Base-by-base conservation (phyloP, 2,888 invertebrate genomes). In the Sinohyriopsis cumingii region DNA sequence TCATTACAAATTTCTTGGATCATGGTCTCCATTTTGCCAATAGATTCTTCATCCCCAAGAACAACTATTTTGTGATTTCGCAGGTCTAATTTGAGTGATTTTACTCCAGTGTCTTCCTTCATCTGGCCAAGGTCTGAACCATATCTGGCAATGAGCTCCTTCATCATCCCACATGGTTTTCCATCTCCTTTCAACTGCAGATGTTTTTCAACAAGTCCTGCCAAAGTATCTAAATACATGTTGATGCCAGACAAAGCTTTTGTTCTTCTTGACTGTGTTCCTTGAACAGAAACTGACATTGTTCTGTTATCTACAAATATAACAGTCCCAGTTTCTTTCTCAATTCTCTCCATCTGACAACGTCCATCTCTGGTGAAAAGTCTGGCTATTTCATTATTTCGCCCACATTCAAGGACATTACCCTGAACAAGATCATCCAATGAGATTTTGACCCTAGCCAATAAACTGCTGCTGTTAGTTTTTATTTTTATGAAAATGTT, bases 101-200 rank as follows among this genome's bases (percentile, higher is more conserved):
- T 61, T 3, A 82, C 66, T 7, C 59, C 73, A 24, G 73, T 65
- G 24, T 74, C 72, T 3, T 63, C 19, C 55, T 67, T 72, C n/a
- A 85, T 54, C 24, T 63, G 68, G 9, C 78, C 73, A 19, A 83
- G 71, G 20, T 78, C 72, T 15, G 70, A 65, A 5, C 80, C 83
- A 63, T 79, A 82, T 59, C 71, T 77, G 15, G 63, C 25, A 54
- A 85, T 55, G n/a, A 86, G 59, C 12, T 71, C 74, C 71, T 83
- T 84, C 82, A 85, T 77, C 19, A 84, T 55, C 2, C 85, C 85
- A 5, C 74, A 71, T 19, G 85, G 84, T 57, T 77, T 80, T 0
- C 69, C 74, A 20, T 65, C 65, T 0, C 81, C 82, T 65, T 73
- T 77, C 22, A 86, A 69, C 18, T 25, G 22, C 1, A 84, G n/a